phyloP scores from a whole-genome alignment of 2,797 vertebrate species.

The Phalloptychus januarius region DNA sequence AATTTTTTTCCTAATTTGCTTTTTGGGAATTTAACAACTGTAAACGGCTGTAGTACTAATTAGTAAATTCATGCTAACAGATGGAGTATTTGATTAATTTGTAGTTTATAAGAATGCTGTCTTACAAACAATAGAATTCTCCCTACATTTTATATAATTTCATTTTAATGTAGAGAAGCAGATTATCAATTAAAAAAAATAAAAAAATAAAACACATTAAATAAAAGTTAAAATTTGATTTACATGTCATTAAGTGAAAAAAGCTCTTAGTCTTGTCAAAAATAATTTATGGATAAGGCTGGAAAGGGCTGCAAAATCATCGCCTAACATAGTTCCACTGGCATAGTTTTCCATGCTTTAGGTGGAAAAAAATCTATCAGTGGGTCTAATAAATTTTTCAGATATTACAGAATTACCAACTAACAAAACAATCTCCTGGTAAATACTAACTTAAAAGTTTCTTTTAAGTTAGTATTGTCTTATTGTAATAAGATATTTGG shows the following conservation, averaged over 20 bases:
- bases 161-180: background rate
- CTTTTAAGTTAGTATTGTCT: too few species aligned
- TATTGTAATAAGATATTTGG: too few species aligned
- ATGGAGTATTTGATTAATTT: background rate
- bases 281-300: background rate
- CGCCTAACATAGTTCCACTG: background rate
- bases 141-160: background rate
- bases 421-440: too few species aligned
- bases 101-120: background rate
- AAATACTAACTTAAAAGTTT: too few species aligned
- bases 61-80: background rate
- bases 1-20: background rate
- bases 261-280: background rate
- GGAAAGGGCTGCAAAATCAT: background rate
- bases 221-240: background rate
- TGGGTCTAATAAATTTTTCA: too few species aligned
- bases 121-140: background rate
- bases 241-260: background rate
- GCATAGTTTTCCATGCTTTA: too few species aligned
- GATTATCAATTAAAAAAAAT: background rate
- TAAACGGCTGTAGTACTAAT: background rate
- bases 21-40: background rate
- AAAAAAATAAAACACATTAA: background rate
- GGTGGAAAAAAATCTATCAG: too few species aligned
- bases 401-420: too few species aligned